Conservation (phyloP, 2,888 invertebrate genomes). For the Pammene fasciana region DNA sequence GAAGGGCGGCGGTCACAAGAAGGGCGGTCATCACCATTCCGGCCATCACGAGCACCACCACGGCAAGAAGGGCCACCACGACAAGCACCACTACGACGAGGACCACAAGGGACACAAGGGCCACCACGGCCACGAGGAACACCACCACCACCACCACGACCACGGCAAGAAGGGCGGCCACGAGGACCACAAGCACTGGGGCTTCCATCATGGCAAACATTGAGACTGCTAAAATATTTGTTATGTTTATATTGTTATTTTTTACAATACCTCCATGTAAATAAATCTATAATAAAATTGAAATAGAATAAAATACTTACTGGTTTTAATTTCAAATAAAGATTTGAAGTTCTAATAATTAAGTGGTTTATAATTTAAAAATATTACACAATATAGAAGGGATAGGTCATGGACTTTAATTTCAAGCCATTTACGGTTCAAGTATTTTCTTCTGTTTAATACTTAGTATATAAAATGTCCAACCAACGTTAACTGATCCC, state of each 20-base stretch:
- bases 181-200: slow-evolving; percentile 89
- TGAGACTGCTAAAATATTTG: slow-evolving; percentile 64
- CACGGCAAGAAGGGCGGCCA: slow-evolving; percentile 91
- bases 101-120: slow-evolving; percentile 92
- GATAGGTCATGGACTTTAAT: no score
- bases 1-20: slow-evolving; percentile 90
- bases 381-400: no score
- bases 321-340: no score
- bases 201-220: slow-evolving; percentile 85
- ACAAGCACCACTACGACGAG: slow-evolving; percentile 91
- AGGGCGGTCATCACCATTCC: slow-evolving; percentile 90
- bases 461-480: no score
- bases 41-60: slow-evolving; percentile 90
- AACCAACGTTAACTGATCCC: no score
- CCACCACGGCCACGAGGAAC: slow-evolving; percentile 89
- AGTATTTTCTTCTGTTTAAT: no score
- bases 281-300: slow-evolving; percentile 58
- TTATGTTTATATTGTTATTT: slow-evolving; percentile 62
- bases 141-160: slow-evolving; percentile 89
- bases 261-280: slow-evolving; percentile 68
- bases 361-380: no score
- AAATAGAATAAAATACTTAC: not conserved
- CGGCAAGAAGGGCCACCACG: slow-evolving; percentile 91
- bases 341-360: no score
- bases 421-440: no score